These are phyloP conservation scores for Polymixis flavicincta DNA, from an alignment of 2,888 invertebrate genomes.

Conservation along the genomic window DNA sequence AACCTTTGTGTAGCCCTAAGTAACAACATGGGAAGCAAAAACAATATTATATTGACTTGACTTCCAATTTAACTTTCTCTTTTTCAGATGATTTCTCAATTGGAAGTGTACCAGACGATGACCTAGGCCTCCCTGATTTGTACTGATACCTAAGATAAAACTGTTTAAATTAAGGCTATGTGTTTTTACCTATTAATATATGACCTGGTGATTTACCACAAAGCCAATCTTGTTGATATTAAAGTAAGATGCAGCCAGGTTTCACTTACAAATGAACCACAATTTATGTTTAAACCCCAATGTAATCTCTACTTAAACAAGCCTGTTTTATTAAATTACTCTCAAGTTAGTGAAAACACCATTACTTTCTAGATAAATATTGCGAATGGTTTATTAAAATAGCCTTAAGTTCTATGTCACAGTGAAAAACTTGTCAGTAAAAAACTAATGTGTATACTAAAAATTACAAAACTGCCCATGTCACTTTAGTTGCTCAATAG, in stretches of 20 bases:
- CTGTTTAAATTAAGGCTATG: conserved; percentile 31
- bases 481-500: not conserved
- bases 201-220: conserved; percentile 39
- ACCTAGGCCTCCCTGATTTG: conserved; percentile 79
- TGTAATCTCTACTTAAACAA: conserved; percentile 14
- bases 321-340: conserved; percentile 4
- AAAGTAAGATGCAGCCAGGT: conserved; percentile 6
- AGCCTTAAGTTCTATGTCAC: not conserved
- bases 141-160: conserved; percentile 67
- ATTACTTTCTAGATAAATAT: not conserved
- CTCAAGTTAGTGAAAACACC: not conserved
- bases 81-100: conserved; percentile 85
- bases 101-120: conserved; percentile 79
- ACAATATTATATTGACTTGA: no score
- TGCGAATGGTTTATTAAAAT: conserved; percentile 7
- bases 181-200: conserved; percentile 21
- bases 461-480: no score
- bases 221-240: no score
- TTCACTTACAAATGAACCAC: conserved; percentile 1
- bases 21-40: no score
- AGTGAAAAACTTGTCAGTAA: not conserved
- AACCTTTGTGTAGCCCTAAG: not conserved
- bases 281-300: not conserved
- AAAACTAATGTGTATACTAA: no score
- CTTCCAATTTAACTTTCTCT: conserved; percentile 7